phyloP scores from a whole-genome alignment of 2,888 invertebrate genomes.

The Scrobipalpa costella region DNA sequence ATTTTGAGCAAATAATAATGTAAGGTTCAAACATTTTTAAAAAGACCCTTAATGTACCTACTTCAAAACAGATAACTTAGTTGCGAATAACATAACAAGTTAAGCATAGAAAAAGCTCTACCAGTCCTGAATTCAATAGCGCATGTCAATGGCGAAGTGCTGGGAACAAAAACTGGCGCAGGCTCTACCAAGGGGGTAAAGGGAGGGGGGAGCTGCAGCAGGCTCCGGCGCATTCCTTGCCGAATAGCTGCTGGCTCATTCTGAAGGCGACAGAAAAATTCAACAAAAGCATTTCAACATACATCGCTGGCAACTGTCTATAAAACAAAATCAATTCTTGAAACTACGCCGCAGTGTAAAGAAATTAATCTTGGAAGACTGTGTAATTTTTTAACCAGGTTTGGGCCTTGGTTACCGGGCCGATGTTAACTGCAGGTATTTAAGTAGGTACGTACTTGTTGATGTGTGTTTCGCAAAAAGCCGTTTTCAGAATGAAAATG shows the following conservation, averaged over 20 bases:
- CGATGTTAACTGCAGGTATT: slow-evolving; percentile 10
- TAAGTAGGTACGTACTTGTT: slow-evolving; percentile 5
- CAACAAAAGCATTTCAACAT: background rate
- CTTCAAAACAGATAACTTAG: background rate
- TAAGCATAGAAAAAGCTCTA: slow-evolving; percentile 4
- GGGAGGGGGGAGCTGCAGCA: slow-evolving; percentile 20
- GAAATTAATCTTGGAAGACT: background rate
- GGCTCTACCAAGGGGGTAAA: slow-evolving; percentile 7
- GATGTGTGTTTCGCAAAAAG: slow-evolving; percentile 14
- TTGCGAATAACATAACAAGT: background rate
- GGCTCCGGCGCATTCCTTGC: slow-evolving; percentile 30
- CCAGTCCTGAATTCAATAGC: slow-evolving; percentile 29
- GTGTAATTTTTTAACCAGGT: background rate
- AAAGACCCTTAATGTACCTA: background rate
- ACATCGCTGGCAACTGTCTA: background rate
- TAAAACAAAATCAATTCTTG: background rate
- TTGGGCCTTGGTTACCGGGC: slow-evolving; percentile 2
- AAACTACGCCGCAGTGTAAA: background rate
- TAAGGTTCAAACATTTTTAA: background rate
- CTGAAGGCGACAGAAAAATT: background rate
- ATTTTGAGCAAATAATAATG: too few species aligned
- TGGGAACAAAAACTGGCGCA: slow-evolving; percentile 29
- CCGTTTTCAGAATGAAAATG: slow-evolving; percentile 20
- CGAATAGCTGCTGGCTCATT: slow-evolving; percentile 19
- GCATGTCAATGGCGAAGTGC: slow-evolving; percentile 29